Base-by-base conservation (phyloP, 1,140 invertebrate genomes). In the Bombus pascuorum region DNA sequence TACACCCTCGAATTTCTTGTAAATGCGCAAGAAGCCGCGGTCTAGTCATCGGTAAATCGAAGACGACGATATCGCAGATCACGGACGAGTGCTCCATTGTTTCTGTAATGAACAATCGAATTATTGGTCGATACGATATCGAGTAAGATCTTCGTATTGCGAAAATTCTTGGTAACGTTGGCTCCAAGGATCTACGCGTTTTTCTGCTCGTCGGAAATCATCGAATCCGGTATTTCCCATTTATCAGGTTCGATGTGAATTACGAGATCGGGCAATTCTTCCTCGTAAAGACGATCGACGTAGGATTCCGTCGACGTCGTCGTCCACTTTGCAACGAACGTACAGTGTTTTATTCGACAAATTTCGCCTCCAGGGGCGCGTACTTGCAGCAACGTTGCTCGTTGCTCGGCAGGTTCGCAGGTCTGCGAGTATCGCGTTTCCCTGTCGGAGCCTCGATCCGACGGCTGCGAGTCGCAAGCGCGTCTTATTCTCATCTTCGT, bases 361-460 rank as follows among this genome's bases (percentile, higher is more conserved):
- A 53, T 62, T 32, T 32, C 32, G 32, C 32, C 32, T 12, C 0
- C 28, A 3, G 57, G 0, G 2, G 1, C 57, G 28, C 59, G 53
- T 25, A 9, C 0, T 15, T 28, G 22, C 22, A 57, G 22, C 53
- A 57, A 57, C 8, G 57, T 25, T 9, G 18, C 8, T 57, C 18
- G 53, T 57, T 18, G 18, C 0, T 57, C 6, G 53, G 0, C 3
- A 62, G 13, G 13, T 15, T 44, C 59, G 3, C 22, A 39, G 22
- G 5, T 57, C 37, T 25, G 13, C 10, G 53, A 68, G 12, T 81
- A 80, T 87, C 72, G 76, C 13, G 71, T 80, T 80, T 70, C 84
- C 9, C 12, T n/a, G 10, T n/a, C 15, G 66, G 32, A 39, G 44
- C 22, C 42, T 66, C 57, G 32, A 39, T 81, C 72, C 84, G 84